Evolutionary conservation across 1,140 invertebrate species (phyloP).

Genomic region (Drosophila repletoides): DNA sequence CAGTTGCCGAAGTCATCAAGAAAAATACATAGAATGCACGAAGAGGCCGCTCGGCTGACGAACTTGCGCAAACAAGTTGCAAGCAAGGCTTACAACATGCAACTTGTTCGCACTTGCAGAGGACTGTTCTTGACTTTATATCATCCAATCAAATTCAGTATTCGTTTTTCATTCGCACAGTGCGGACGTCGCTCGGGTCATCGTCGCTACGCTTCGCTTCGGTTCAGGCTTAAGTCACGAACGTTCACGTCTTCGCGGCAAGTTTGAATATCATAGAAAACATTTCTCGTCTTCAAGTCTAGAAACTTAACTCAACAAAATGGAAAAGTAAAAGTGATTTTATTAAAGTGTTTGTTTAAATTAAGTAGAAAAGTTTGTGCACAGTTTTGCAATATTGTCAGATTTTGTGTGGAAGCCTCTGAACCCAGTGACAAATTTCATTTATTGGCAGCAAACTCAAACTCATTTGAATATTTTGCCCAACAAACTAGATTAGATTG

Average conservation of each 20-base stretch:
- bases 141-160: slow-evolving; percentile 51
- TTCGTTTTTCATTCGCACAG: slow-evolving; percentile 47
- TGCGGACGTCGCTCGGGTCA: slow-evolving; percentile 29
- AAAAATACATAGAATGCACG: slow-evolving; percentile 64
- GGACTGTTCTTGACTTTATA: slow-evolving; percentile 46
- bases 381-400: slow-evolving; percentile 23
- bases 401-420: neutral
- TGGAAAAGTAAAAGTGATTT: slow-evolving; percentile 3
- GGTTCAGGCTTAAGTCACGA: slow-evolving; percentile 14
- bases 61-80: slow-evolving; percentile 19
- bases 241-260: slow-evolving; percentile 34
- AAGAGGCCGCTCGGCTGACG: neutral
- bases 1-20: neutral
- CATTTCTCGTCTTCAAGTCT: no score
- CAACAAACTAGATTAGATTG: slow-evolving; percentile 38
- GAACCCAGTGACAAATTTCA: slow-evolving; percentile 38
- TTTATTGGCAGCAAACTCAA: slow-evolving; percentile 51
- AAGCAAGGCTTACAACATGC: neutral
- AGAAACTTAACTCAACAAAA: neutral
- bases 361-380: neutral
- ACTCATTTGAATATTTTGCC: slow-evolving; percentile 69
- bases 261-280: no score
- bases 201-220: neutral
- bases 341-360: neutral
- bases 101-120: slow-evolving; percentile 32